These are phyloP conservation scores for Tragelaphus strepsiceros DNA, from an alignment of 2,113 vertebrate genomes.

Conservation along the genomic window DNA sequence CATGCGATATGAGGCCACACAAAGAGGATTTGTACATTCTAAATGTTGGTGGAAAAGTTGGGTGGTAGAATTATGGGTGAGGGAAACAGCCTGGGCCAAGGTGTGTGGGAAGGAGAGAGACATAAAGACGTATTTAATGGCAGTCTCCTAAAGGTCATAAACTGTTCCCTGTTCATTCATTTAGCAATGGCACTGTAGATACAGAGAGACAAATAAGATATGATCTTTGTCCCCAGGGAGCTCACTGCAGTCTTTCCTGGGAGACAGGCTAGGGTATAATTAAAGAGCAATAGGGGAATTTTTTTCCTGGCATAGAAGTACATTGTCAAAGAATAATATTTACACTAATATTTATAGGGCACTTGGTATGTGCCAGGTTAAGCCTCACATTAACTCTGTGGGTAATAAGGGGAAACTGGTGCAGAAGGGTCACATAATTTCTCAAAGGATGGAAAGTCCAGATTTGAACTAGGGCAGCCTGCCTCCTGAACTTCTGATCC, in stretches of 20 bases:
- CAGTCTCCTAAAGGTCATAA: neutral
- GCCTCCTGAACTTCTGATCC: neutral
- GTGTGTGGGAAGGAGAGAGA: neutral
- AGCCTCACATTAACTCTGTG: neutral
- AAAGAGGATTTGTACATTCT: neutral
- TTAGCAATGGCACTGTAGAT: neutral
- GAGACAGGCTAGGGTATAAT: neutral
- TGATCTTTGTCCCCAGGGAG: neutral
- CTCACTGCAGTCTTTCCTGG: neutral
- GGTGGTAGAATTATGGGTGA: neutral
- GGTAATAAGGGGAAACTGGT: slow-evolving; percentile 21
- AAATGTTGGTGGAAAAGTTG: neutral
- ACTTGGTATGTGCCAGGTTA: slow-evolving; percentile 1
- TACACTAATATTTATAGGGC: slow-evolving; percentile 52
- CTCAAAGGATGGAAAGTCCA: slow-evolving; percentile 10
- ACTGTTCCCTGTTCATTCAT: neutral
- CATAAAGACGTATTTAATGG: neutral
- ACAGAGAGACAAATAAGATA: neutral
- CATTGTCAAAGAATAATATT: slow-evolving; percentile 24
- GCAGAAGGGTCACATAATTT: neutral
- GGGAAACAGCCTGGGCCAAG: neutral
- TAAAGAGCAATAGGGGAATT: slow-evolving; percentile 13
- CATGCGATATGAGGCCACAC: fast-evolving
- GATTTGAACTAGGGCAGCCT: neutral
- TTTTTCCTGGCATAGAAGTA: slow-evolving; percentile 25